A percentile compares a stretch with the other conserved stretches of the same genome.
These are phyloP conservation scores for Eciton burchellii DNA, from an alignment of 1,140 invertebrate genomes.

Conservation along the genomic window DNA sequence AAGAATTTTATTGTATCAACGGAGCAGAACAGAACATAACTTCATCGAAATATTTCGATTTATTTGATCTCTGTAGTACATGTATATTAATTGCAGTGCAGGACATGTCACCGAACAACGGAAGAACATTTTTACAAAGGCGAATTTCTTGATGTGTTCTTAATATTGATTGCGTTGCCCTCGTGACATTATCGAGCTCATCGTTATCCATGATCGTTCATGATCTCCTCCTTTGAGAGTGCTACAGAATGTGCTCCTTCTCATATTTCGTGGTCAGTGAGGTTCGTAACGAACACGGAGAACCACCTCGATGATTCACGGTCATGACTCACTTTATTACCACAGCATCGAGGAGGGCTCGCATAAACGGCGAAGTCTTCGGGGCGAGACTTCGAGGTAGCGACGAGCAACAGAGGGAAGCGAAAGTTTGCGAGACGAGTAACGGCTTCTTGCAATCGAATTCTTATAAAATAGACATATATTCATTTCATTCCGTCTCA, in stretches of 20 bases:
- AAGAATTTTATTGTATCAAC: too few relatives aligned
- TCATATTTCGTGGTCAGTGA: conserved; percentile 69
- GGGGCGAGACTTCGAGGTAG: conserved; percentile 34
- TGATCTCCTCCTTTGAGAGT: conserved; percentile 41
- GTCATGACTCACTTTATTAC: conserved; percentile 66
- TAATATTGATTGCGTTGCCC: conserved; percentile 4
- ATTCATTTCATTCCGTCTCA: conserved; percentile 29
- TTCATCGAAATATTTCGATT: too few relatives aligned
- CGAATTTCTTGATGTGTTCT: background rate
- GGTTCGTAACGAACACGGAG: conserved; percentile 62
- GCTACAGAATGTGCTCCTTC: conserved; percentile 40
- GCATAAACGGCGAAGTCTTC: conserved; percentile 56
- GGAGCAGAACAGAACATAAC: too few relatives aligned
- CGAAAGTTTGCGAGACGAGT: conserved; percentile 16
- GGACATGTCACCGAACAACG: too few relatives aligned
- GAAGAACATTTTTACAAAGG: background rate
- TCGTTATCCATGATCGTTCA: conserved; percentile 10
- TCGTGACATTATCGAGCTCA: background rate
- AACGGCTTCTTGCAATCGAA: conserved; percentile 17
- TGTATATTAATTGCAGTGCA: too few relatives aligned
- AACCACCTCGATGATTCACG: conserved; percentile 67
- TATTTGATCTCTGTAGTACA: too few relatives aligned
- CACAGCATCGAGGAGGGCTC: conserved; percentile 26
- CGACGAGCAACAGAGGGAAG: background rate
- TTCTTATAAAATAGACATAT: conserved; percentile 16